phyloP scores from a whole-genome alignment of 2,888 invertebrate species.

The Tillus elongatus region DNA sequence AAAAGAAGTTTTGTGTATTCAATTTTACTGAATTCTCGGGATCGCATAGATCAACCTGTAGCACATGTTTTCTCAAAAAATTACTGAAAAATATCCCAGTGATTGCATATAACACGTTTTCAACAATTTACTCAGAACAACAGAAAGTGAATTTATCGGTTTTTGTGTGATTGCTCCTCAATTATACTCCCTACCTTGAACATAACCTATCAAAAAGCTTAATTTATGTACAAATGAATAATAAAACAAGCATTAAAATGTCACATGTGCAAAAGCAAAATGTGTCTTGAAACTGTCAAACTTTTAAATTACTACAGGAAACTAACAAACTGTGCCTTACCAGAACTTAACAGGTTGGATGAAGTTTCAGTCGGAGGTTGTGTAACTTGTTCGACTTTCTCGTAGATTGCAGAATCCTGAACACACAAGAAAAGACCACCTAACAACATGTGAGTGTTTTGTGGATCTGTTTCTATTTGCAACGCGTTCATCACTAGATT shows the following conservation, averaged over 20 bases:
- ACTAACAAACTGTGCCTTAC: constrained; percentile 39
- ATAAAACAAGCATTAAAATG: not conserved
- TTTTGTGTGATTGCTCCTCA: no score
- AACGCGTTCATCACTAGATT: constrained; percentile 76
- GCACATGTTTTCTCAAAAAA: no score
- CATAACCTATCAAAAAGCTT: no score
- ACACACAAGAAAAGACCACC: constrained; percentile 70
- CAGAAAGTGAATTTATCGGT: no score
- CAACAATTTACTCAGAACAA: no score
- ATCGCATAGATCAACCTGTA: no score
- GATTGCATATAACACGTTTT: no score
- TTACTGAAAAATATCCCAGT: no score
- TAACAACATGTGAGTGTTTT: constrained; percentile 80
- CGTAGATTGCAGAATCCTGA: constrained; percentile 69
- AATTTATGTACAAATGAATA: constrained; percentile 1
- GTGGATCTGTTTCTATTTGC: constrained; percentile 74
- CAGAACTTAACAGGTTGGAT: constrained; percentile 60
- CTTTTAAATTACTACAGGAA: constrained; percentile 6
- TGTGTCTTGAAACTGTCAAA: not conserved
- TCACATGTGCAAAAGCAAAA: not conserved
- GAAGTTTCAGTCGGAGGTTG: constrained; percentile 47
- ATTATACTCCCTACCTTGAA: no score
- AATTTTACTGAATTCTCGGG: no score
- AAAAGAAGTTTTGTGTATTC: no score
- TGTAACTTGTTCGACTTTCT: constrained; percentile 57